Conservation (phyloP, 2,888 invertebrate species). For the Auanema freiburgensis region DNA sequence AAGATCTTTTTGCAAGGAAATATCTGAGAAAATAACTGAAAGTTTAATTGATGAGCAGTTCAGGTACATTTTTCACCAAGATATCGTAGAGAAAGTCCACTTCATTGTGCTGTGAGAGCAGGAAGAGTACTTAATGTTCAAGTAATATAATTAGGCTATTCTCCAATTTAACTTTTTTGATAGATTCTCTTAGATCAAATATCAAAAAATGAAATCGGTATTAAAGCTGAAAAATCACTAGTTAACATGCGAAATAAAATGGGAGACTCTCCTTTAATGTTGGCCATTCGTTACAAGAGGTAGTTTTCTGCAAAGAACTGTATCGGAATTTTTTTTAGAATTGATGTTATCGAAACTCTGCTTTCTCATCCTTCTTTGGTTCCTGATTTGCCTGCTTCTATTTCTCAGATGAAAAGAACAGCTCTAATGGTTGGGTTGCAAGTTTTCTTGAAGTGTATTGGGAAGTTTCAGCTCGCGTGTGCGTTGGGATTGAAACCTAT, state of each 20-base stretch:
- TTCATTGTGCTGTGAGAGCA: constrained; percentile 49
- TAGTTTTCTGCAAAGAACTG: constrained; percentile 4
- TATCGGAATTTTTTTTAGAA: constrained; percentile 1
- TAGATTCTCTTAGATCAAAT: constrained; percentile 37
- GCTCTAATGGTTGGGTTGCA: constrained; percentile 29
- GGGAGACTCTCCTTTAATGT: constrained; percentile 66
- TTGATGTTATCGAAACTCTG: constrained; percentile 27
- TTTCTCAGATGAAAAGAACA: constrained; percentile 27
- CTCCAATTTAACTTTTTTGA: background rate
- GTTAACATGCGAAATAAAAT: constrained; percentile 41
- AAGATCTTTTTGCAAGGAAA: too few relatives aligned
- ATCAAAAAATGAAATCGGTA: constrained; percentile 33
- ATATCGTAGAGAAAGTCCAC: constrained; percentile 44
- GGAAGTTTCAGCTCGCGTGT: constrained; percentile 33
- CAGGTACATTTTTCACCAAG: too few relatives aligned
- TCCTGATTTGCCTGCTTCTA: constrained; percentile 31
- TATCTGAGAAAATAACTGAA: too few relatives aligned
- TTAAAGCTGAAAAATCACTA: constrained; percentile 27
- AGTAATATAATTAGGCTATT: constrained; percentile 7
- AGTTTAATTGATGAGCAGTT: too few relatives aligned
- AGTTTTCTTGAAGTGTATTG: constrained; percentile 9
- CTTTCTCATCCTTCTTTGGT: constrained; percentile 22
- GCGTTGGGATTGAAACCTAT: constrained; percentile 39
- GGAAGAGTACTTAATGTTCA: constrained; percentile 45
- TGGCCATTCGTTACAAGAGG: constrained; percentile 59